Percentiles rank a stretch among this genome's conserved stretches.
phyloP scores from a whole-genome alignment of 53 echinoderm and acorn worm genomes.

The Astropecten irregularis region DNA sequence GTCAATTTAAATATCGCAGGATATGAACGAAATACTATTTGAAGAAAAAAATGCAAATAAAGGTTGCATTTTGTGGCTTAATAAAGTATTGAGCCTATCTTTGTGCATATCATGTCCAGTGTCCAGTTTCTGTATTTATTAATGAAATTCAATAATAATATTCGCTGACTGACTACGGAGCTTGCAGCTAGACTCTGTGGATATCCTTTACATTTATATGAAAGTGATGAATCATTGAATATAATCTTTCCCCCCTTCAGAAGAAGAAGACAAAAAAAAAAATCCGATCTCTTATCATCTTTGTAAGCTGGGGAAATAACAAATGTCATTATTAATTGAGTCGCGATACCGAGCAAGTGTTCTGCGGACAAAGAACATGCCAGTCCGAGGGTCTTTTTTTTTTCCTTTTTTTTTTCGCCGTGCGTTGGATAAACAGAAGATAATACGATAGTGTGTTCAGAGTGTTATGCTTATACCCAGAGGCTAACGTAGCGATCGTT shows the following conservation, averaged over 20 bases:
- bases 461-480: conserved; percentile 20
- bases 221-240: conserved; percentile 16
- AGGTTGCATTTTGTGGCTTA: neutral
- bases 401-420: neutral
- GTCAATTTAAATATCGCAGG: no score
- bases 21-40: no score
- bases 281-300: neutral
- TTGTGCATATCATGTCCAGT: no score
- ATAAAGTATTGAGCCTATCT: no score
- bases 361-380: neutral
- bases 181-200: neutral
- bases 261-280: neutral
- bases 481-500: conserved; percentile 13
- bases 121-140: no score
- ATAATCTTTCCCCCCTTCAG: neutral
- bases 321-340: conserved; percentile 39
- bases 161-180: neutral
- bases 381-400: neutral
- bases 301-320: neutral
- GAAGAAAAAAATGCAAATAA: neutral
- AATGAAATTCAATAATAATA: neutral
- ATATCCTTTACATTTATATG: neutral
- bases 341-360: neutral
- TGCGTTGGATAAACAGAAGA: conserved; percentile 27
- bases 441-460: conserved; percentile 22